phyloP scores from a whole-genome alignment of 2,113 vertebrate genomes.

The Bubo bubo region DNA sequence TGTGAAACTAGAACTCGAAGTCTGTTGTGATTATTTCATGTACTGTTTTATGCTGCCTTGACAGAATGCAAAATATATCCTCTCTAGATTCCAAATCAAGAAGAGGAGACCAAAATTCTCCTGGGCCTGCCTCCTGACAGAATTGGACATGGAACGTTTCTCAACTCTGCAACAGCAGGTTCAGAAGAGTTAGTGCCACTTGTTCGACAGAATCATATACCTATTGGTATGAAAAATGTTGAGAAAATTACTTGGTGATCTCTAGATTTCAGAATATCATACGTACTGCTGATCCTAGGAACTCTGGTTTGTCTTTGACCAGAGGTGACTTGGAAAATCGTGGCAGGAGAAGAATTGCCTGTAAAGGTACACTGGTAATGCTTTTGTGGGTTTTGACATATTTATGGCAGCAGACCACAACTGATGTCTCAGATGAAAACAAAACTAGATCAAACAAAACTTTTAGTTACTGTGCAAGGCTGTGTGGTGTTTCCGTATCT shows the following conservation, averaged over 20 bases:
- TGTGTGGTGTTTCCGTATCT: background rate
- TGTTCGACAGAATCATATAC: conserved; percentile 83
- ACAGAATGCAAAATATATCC: conserved; percentile 28
- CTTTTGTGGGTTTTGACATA: background rate
- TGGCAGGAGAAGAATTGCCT: background rate
- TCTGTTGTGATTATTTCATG: background rate
- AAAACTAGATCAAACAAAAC: background rate
- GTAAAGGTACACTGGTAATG: background rate
- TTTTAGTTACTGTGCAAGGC: background rate
- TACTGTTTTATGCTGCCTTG: background rate
- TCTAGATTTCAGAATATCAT: background rate
- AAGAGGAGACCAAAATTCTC: conserved; percentile 86
- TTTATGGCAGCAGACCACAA: background rate
- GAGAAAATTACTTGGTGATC: background rate
- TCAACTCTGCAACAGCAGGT: conserved; percentile 78
- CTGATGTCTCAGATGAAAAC: background rate
- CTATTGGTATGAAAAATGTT: conserved; percentile 82
- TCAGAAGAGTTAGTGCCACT: conserved; percentile 84
- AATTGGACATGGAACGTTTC: conserved; percentile 95
- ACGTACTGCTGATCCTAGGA: background rate
- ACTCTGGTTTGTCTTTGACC: background rate
- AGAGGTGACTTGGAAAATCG: background rate
- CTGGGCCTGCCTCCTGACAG: conserved; percentile 84
- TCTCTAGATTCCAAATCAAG: conserved; percentile 85
- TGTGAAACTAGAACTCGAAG: background rate